Conservation (phyloP, 1,140 invertebrate species). For the Drosophila subpulchrella region DNA sequence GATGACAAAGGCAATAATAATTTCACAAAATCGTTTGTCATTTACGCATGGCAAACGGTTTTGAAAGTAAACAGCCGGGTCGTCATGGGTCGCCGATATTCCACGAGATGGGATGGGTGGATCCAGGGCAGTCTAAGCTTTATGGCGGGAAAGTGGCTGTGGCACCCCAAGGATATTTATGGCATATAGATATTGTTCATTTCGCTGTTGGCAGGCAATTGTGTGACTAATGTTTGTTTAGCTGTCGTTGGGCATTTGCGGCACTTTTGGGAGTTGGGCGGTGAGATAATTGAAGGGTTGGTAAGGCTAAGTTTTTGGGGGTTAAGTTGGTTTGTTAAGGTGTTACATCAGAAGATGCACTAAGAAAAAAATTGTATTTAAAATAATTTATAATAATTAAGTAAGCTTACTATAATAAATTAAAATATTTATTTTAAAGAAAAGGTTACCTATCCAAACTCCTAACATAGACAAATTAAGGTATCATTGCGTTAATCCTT, state of each 20-base stretch:
- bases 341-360: conserved; percentile 1
- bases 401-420: too few species aligned
- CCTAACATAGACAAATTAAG: too few species aligned
- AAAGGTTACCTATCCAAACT: too few species aligned
- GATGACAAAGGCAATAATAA: conserved; percentile 82
- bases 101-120: conserved; percentile 29
- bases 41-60: conserved; percentile 83
- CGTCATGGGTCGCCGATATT: conserved; percentile 61
- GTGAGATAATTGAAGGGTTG: conserved; percentile 23
- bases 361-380: neutral
- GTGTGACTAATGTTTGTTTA: conserved; percentile 83
- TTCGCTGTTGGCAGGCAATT: conserved; percentile 79
- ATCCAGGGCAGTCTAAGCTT: conserved; percentile 10
- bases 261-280: conserved; percentile 29
- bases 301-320: neutral
- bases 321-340: neutral
- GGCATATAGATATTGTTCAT: conserved; percentile 77
- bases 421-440: too few species aligned
- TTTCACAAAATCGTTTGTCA: conserved; percentile 82
- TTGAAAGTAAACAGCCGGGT: conserved; percentile 80
- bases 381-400: too few species aligned
- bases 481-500: too few species aligned
- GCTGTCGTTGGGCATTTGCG: conserved; percentile 76
- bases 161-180: conserved; percentile 72
- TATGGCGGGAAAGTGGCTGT: conserved; percentile 1